Evolutionary conservation across 2,888 invertebrate species (phyloP).

Genomic region (Dorcus parallelipipedus): DNA sequence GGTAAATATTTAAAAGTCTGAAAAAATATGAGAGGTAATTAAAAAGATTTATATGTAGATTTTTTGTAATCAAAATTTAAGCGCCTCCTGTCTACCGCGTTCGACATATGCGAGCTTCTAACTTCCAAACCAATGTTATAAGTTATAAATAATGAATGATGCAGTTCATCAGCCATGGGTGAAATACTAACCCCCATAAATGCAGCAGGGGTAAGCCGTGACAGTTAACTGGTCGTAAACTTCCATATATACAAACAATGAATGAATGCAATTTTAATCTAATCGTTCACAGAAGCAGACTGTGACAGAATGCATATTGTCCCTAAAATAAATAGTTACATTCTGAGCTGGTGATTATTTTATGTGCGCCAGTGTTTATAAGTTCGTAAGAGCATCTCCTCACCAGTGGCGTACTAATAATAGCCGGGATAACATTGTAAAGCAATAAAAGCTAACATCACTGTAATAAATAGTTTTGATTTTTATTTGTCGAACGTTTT

Average conservation of each 20-base stretch:
- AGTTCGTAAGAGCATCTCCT: slow-evolving; percentile 23
- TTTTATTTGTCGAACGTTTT: too few relatives aligned
- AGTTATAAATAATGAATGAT: not conserved
- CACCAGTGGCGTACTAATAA: slow-evolving; percentile 23
- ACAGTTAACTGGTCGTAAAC: slow-evolving; percentile 35
- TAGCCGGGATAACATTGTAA: too few relatives aligned
- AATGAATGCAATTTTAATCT: slow-evolving; percentile 28
- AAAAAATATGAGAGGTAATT: not conserved
- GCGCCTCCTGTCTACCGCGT: too few relatives aligned
- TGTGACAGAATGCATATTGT: slow-evolving; percentile 26
- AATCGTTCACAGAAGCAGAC: slow-evolving; percentile 22
- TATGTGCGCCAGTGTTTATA: slow-evolving; percentile 28
- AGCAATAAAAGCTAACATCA: too few relatives aligned
- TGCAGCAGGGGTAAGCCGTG: slow-evolving; percentile 27
- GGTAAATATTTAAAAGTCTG: not conserved
- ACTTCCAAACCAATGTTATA: not conserved
- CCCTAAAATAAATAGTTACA: slow-evolving; percentile 26
- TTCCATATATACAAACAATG: slow-evolving; percentile 22
- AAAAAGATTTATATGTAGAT: not conserved
- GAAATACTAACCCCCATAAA: slow-evolving; percentile 10
- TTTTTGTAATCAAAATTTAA: not conserved
- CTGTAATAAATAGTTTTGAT: too few relatives aligned
- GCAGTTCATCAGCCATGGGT: not conserved
- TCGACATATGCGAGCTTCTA: not conserved
- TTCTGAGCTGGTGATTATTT: slow-evolving; percentile 28